These are phyloP conservation scores for Spea bombifrons DNA, from an alignment of 2,113 vertebrate species.

Conservation along the genomic window DNA sequence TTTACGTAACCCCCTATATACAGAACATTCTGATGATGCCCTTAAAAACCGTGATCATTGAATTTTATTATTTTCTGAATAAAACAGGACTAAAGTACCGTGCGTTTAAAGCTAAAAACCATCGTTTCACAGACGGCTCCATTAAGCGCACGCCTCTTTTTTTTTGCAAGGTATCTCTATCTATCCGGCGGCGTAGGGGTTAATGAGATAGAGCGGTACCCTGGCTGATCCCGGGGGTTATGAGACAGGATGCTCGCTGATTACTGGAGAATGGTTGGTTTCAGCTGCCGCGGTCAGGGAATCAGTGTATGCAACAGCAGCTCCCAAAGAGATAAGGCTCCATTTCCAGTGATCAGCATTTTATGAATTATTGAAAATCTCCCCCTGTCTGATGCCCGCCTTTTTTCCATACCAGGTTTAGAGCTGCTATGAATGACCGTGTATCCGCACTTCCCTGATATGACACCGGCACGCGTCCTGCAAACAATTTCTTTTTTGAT, in stretches of 20 bases:
- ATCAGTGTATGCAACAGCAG: slow-evolving; percentile 38
- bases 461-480: no score
- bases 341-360: slow-evolving; percentile 51
- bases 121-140: no score
- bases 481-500: no score
- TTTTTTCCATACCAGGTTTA: slow-evolving; percentile 4
- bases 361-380: slow-evolving; percentile 58
- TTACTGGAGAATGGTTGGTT: slow-evolving; percentile 18
- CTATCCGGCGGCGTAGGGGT: neutral
- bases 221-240: slow-evolving; percentile 21
- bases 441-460: no score
- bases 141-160: neutral
- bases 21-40: no score
- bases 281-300: slow-evolving; percentile 21
- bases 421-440: neutral
- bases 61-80: no score
- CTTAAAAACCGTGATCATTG: no score
- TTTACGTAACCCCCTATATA: no score
- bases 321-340: slow-evolving; percentile 3
- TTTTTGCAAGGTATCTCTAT: neutral
- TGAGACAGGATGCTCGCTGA: slow-evolving; percentile 25
- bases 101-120: no score
- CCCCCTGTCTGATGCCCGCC: slow-evolving; percentile 35
- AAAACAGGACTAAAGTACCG: no score
- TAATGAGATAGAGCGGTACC: neutral